phyloP scores from a whole-genome alignment of 2,797 vertebrate species.

The Tangara arthus region DNA sequence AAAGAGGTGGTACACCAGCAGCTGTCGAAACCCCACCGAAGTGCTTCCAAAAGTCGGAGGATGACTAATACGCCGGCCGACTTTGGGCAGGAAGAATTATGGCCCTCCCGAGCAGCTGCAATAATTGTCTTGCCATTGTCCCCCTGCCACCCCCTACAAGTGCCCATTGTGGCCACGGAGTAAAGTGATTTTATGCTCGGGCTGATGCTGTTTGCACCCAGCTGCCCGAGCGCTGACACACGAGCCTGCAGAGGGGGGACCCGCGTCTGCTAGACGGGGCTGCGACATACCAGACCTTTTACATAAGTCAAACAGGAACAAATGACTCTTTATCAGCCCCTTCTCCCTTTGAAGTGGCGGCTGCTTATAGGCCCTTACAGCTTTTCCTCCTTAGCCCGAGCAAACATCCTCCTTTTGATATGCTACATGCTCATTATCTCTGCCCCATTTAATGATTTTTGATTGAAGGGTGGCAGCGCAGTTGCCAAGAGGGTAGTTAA shows the following conservation, averaged over 20 bases:
- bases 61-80: constrained; percentile 77
- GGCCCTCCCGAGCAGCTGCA: constrained; percentile 84
- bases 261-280: constrained; percentile 76
- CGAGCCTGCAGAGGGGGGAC: constrained; percentile 50
- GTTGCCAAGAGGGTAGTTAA: constrained; percentile 75
- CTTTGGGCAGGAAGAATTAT: constrained; percentile 75
- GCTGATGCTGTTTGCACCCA: constrained; percentile 81
- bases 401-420: constrained; percentile 84
- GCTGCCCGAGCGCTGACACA: constrained; percentile 85
- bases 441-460: constrained; percentile 84
- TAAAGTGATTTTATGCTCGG: constrained; percentile 83
- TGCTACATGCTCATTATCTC: constrained; percentile 82
- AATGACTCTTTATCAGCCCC: constrained; percentile 81
- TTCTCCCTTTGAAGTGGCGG: constrained; percentile 80
- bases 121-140: constrained; percentile 84
- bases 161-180: constrained; percentile 77
- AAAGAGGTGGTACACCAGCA: constrained; percentile 72
- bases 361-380: constrained; percentile 72
- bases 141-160: constrained; percentile 82
- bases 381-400: constrained; percentile 76
- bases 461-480: constrained; percentile 80
- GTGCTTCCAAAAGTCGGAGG: constrained; percentile 71
- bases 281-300: constrained; percentile 81
- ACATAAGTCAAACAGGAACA: constrained; percentile 86
- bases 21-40: constrained; percentile 81